Evolutionary conservation across 2,113 vertebrate genomes (phyloP), one percentile per base, ranked within the genome.

Genomic region (Sitta europaea): DNA sequence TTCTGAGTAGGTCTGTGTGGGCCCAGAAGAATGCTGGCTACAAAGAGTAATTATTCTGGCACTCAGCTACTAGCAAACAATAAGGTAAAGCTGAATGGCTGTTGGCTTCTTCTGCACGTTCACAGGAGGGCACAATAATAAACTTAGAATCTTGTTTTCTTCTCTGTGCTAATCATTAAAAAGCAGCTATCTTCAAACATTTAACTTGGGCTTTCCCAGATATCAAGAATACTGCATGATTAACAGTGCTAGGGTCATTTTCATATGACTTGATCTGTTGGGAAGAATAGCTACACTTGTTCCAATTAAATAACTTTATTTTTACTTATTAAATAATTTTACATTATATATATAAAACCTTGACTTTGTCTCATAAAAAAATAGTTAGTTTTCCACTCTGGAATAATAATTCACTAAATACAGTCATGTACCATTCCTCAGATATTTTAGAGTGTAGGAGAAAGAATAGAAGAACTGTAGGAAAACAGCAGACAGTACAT

Each of bases 11-110:
- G 95, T 85, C 68, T 96, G 98, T 94, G 97, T 98, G 96, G 98
- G 98, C 96, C 92, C 76, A 78, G 88, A 98, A 94, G 97, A 98
- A 98, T 98, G 94, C 86, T 57, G 94, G 66, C 67, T 73, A 98
- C 92, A 98, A 96, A 96, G 86, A 65, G 61, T 86, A 85, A 94
- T 96, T 98, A 97, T 98, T 95, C 78, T 72, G 81, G 59, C 58
- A 15, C 57, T 92, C 35, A 94, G 65, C 66, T 96, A 68, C 20
- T 73, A 78, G 94, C 81, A 92, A 94, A 92, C 85, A 90, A 94
- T 92, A 86, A 88, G 82, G 75, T 94, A 66, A 96, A 94, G 66
- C 88, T 78, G 91, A 86, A 95, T 76, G 68, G 58, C 31, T 78
- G 80, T 79, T 96, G 96, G 94, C 66, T 96, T 91, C 79, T 73